Evolutionary conservation across 2,113 vertebrate species (phyloP).

Genomic region (Neodontobutis hainanensis): DNA sequence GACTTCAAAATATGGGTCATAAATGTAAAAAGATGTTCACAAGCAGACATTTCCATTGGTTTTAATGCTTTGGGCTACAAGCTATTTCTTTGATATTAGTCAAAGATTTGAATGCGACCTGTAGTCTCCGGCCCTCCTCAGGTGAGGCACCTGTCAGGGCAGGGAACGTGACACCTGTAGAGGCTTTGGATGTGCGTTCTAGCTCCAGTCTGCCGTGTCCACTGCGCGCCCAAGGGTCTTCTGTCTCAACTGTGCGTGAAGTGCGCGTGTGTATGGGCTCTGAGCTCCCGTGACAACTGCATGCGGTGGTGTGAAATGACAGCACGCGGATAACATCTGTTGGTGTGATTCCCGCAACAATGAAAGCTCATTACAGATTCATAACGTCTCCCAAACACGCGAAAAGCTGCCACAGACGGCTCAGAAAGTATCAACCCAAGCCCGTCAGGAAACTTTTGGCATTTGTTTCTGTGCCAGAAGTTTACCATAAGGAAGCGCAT

Average conservation of each 20-base stretch:
- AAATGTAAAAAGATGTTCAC: too few relatives aligned
- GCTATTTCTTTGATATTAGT: background rate
- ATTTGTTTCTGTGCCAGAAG: background rate
- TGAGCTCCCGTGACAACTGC: constrained; percentile 57
- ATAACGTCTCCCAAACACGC: constrained; percentile 72
- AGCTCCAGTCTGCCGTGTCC: constrained; percentile 39
- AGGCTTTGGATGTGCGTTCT: constrained; percentile 3
- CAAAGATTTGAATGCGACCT: background rate
- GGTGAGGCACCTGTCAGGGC: constrained; percentile 71
- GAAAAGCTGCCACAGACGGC: constrained; percentile 19
- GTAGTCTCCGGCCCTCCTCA: constrained; percentile 19
- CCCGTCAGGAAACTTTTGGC: background rate
- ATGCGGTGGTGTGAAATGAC: constrained; percentile 70
- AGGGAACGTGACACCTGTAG: constrained; percentile 75
- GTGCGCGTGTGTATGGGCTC: background rate
- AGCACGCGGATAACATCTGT: constrained; percentile 82
- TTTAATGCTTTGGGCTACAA: background rate
- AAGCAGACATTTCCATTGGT: background rate
- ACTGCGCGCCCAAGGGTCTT: constrained; percentile 27
- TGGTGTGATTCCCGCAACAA: constrained; percentile 73
- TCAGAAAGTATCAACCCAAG: background rate
- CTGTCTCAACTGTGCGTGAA: background rate
- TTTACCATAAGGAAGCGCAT: background rate
- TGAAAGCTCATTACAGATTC: constrained; percentile 82
- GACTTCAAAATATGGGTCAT: background rate